These are phyloP conservation scores for Pituophis catenifer DNA, from an alignment of 2,113 vertebrate species.

Conservation along the genomic window DNA sequence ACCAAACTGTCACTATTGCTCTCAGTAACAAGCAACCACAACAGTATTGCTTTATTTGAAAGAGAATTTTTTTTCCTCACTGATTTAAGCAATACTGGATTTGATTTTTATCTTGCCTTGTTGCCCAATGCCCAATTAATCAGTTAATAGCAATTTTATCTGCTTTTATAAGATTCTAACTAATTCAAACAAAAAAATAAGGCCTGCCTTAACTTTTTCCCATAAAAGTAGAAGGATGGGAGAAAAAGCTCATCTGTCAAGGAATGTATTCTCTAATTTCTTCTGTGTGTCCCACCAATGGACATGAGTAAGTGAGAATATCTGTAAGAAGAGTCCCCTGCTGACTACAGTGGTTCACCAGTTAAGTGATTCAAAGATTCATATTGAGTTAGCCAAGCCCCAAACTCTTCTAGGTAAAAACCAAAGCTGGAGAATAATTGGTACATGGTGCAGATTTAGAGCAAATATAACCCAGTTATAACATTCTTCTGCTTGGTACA, in stretches of 20 bases:
- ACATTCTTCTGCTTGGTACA: not conserved
- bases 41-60: not conserved
- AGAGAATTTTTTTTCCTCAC: not conserved
- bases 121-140: not conserved
- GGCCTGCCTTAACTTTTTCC: not conserved
- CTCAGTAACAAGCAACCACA: not conserved
- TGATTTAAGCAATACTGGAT: not conserved
- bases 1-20: not conserved
- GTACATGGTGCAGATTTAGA: not conserved
- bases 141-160: not conserved
- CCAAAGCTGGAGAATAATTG: not conserved
- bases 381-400: not conserved
- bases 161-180: not conserved
- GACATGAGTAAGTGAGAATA: not conserved
- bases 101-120: not conserved
- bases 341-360: not conserved
- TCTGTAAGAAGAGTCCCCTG: not conserved
- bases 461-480: not conserved
- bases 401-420: not conserved
- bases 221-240: not conserved
- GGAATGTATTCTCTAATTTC: not conserved
- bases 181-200: not conserved
- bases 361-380: not conserved
- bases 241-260: not conserved
- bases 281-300: not conserved